A percentile compares a stretch with the other conserved stretches of the same genome.
These are phyloP conservation scores for Pterocles burchelli DNA, from an alignment of 2,113 vertebrate genomes.

Conservation along the genomic window DNA sequence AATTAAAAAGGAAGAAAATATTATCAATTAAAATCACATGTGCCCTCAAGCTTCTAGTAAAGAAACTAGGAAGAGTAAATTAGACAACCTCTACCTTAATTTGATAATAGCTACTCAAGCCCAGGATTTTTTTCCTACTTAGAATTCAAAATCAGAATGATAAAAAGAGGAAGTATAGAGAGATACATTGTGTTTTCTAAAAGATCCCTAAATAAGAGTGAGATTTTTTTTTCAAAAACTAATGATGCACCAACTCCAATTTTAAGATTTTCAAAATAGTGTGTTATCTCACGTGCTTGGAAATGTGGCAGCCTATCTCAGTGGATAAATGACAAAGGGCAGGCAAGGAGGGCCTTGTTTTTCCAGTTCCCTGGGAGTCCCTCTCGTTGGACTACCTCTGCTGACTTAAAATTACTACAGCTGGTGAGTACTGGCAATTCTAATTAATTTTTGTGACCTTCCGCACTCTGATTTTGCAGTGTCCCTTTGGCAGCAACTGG, in stretches of 20 bases:
- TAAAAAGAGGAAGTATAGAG: background rate
- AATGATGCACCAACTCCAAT: background rate
- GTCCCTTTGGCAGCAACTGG: background rate
- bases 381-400: background rate
- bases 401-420: background rate
- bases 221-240: background rate
- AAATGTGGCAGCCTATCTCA: background rate
- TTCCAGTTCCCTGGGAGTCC: background rate
- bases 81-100: background rate
- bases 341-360: background rate
- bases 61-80: background rate
- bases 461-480: background rate
- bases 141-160: background rate
- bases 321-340: background rate
- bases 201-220: background rate
- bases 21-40: constrained; percentile 25
- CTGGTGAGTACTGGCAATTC: background rate
- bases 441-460: background rate
- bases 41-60: background rate
- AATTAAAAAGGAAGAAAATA: constrained; percentile 25
- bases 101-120: background rate
- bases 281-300: background rate
- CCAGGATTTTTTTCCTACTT: background rate
- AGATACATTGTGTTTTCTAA: background rate
- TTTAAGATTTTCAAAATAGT: background rate